Conservation (phyloP, 2,888 invertebrate genomes). For the Chorisops tibialis region DNA sequence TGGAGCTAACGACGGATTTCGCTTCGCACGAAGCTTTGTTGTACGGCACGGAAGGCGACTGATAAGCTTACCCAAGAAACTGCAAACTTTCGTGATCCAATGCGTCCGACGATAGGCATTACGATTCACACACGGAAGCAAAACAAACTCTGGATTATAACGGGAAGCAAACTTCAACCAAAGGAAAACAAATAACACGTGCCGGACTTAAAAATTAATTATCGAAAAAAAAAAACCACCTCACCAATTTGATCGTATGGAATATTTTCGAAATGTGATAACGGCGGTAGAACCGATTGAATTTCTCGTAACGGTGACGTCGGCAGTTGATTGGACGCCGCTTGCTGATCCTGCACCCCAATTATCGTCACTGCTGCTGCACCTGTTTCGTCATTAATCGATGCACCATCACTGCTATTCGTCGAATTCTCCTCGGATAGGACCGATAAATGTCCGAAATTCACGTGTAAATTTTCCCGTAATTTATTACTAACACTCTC, state of each 20-base stretch:
- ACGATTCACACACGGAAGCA: not conserved
- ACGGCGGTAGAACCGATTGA: slow-evolving; percentile 47
- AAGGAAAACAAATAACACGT: too few relatives aligned
- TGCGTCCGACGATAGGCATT: too few relatives aligned
- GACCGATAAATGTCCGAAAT: slow-evolving; percentile 71
- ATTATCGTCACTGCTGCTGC: not conserved
- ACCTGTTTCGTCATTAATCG: slow-evolving; percentile 19
- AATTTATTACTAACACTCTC: slow-evolving; percentile 37
- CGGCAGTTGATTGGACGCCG: not conserved
- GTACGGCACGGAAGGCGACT: too few relatives aligned
- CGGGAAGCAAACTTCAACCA: not conserved
- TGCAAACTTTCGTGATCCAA: too few relatives aligned
- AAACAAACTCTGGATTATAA: not conserved
- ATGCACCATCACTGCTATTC: slow-evolving; percentile 42
- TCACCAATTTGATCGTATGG: slow-evolving; percentile 44
- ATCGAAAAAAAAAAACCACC: too few relatives aligned
- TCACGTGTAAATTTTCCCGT: slow-evolving; percentile 53
- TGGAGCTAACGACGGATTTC: too few relatives aligned
- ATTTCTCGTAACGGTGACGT: slow-evolving; percentile 39
- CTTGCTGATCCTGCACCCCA: slow-evolving; percentile 37
- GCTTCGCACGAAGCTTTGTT: too few relatives aligned
- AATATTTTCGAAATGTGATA: slow-evolving; percentile 52
- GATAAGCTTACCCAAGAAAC: too few relatives aligned
- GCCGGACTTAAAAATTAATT: too few relatives aligned
- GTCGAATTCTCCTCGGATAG: slow-evolving; percentile 68